A percentile compares a stretch with the other conserved stretches of the same genome.
Evolutionary conservation across 1,140 invertebrate genomes (phyloP).

Genomic region (Diprion similis): DNA sequence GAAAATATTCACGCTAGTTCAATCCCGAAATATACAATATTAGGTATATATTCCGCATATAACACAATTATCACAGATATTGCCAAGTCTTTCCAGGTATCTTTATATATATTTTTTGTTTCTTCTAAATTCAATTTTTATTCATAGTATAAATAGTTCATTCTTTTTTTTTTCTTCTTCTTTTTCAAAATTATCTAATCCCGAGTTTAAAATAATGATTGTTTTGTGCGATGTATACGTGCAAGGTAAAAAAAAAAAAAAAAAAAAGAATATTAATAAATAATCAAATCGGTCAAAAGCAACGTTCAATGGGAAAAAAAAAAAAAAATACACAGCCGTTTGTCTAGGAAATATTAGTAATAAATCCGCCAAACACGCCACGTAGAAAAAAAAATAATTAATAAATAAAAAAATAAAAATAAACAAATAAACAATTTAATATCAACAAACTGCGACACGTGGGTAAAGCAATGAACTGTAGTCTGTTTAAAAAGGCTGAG

Average conservation of each 20-base stretch:
- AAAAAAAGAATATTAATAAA: background rate
- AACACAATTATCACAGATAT: background rate
- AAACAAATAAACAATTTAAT: background rate
- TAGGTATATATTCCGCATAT: background rate
- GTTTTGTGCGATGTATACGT: too few relatives aligned
- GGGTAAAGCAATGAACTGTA: background rate
- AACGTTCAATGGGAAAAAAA: too few relatives aligned
- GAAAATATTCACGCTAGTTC: background rate
- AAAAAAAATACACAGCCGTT: too few relatives aligned
- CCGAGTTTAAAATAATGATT: too few relatives aligned
- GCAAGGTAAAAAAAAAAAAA: background rate
- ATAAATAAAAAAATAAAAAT: background rate
- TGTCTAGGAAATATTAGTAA: background rate
- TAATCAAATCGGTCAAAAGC: too few relatives aligned
- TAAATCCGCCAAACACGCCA: background rate
- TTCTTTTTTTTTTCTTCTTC: background rate
- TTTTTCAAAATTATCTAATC: background rate
- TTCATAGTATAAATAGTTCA: background rate
- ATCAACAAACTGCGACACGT: background rate
- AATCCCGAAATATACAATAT: background rate
- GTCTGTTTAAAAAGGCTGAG: background rate
- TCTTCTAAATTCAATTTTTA: background rate
- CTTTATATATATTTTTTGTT: too few relatives aligned
- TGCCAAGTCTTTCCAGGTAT: background rate
- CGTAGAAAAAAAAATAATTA: background rate